Percentiles rank a stretch among this genome's conserved stretches.
These are phyloP conservation scores for Physocephala rufipes DNA, from an alignment of 2,888 invertebrate species.

Conservation along the genomic window DNA sequence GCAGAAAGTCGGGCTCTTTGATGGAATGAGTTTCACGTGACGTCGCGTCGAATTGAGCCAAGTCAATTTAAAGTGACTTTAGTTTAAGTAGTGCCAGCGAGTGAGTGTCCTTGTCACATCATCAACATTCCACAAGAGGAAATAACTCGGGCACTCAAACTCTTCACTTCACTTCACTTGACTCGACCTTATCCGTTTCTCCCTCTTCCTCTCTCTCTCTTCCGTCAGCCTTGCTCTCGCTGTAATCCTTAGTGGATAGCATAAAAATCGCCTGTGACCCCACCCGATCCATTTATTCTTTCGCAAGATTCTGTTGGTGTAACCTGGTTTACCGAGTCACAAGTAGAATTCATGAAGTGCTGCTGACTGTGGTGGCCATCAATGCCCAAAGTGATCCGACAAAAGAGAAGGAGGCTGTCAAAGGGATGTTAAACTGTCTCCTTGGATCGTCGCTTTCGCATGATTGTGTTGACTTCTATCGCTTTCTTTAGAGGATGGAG, in stretches of 20 bases:
- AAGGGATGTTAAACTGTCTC: background rate
- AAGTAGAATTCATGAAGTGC: constrained; percentile 28
- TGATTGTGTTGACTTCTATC: background rate
- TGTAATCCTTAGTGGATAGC: background rate
- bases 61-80: constrained; percentile 11
- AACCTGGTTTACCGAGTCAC: background rate
- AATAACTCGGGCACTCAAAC: constrained; percentile 37
- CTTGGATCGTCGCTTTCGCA: background rate
- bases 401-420: constrained; percentile 10
- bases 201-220: background rate
- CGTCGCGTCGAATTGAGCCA: no score
- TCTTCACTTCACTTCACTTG: constrained; percentile 31
- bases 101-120: constrained; percentile 35
- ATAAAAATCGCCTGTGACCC: background rate
- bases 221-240: background rate
- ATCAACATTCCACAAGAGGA: constrained; percentile 37
- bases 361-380: constrained; percentile 1
- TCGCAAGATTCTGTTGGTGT: background rate
- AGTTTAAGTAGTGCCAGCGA: constrained; percentile 28
- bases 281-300: background rate
- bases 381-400: no score
- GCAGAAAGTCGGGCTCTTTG: background rate
- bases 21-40: background rate
- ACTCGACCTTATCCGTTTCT: background rate
- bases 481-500: constrained; percentile 10